A percentile compares a stretch with the other conserved stretches of the same genome.
Conservation (phyloP, 2,888 invertebrate genomes). For the Osmoderma eremita region DNA sequence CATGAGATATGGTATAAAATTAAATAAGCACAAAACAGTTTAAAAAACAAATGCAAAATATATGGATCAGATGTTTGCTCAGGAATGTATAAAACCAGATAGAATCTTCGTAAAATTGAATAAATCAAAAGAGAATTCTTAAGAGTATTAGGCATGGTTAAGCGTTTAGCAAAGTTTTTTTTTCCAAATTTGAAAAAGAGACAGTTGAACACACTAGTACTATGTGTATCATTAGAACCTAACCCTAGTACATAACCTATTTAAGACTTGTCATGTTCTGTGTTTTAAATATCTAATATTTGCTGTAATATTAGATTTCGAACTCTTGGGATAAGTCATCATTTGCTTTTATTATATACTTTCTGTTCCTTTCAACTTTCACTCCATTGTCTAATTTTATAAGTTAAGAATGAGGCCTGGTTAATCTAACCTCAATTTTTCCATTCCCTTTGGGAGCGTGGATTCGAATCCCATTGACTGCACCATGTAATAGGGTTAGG, state of each 20-base stretch:
- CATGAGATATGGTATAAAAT: conserved; percentile 51
- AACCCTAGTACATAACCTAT: too few species aligned
- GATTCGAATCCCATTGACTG: too few species aligned
- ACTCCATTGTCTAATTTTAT: background rate
- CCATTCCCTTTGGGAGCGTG: too few species aligned
- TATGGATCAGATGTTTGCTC: conserved; percentile 48
- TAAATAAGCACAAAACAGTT: conserved; percentile 53
- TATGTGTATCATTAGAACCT: conserved; percentile 12
- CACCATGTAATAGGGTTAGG: too few species aligned
- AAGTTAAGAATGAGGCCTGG: background rate
- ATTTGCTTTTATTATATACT: background rate
- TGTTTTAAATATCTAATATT: too few species aligned
- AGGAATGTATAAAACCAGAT: conserved; percentile 44
- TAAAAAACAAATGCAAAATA: conserved; percentile 49
- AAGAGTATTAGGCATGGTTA: conserved; percentile 46
- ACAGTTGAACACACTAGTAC: conserved; percentile 36
- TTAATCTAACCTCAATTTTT: background rate
- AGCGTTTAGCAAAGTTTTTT: conserved; percentile 46
- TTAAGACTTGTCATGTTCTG: too few species aligned
- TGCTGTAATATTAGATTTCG: background rate
- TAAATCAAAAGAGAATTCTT: conserved; percentile 43
- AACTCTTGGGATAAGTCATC: background rate
- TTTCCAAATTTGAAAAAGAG: conserved; percentile 47
- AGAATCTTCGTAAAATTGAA: conserved; percentile 34
- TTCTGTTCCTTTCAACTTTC: conserved; percentile 4